Evolutionary conservation across 2,888 invertebrate genomes (phyloP).

Genomic region (Aromia moschata): DNA sequence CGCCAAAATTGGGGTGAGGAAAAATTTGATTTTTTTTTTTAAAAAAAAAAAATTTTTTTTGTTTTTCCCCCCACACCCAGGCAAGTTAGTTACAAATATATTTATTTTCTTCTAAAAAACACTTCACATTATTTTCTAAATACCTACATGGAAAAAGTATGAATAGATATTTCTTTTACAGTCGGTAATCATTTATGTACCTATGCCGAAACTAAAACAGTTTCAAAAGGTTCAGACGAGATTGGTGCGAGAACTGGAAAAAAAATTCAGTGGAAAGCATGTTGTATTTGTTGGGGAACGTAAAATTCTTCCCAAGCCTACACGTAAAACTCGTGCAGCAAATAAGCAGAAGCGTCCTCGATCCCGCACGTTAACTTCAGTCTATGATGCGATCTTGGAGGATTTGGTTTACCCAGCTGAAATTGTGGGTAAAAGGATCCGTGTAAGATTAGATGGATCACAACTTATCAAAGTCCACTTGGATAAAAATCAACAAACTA

Average conservation of each 20-base stretch:
- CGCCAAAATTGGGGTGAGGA: too few relatives aligned
- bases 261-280: constrained; percentile 99
- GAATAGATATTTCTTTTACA: too few relatives aligned
- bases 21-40: too few relatives aligned
- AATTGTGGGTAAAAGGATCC: constrained; percentile 97
- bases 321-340: constrained; percentile 88
- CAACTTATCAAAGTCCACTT: constrained; percentile 97
- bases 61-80: too few relatives aligned
- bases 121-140: not conserved
- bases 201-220: constrained; percentile 95
- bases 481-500: constrained; percentile 98
- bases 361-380: constrained; percentile 92
- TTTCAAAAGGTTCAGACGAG: constrained; percentile 98
- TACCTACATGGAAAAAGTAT: not conserved
- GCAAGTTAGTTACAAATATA: too few relatives aligned
- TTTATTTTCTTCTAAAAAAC: too few relatives aligned
- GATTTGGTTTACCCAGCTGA: constrained; percentile 99
- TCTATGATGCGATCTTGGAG: constrained; percentile 96
- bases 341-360: constrained; percentile 81
- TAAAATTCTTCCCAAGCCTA: constrained; percentile 97
- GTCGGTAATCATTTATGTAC: constrained; percentile 98
- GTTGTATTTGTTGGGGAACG: constrained; percentile 98
- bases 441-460: constrained; percentile 96
- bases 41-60: too few relatives aligned
- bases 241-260: constrained; percentile 97